A percentile compares a stretch with the other conserved stretches of the same genome.
Evolutionary conservation across 2,888 invertebrate species (phyloP).

Genomic region (Ceriagrion tenellum): DNA sequence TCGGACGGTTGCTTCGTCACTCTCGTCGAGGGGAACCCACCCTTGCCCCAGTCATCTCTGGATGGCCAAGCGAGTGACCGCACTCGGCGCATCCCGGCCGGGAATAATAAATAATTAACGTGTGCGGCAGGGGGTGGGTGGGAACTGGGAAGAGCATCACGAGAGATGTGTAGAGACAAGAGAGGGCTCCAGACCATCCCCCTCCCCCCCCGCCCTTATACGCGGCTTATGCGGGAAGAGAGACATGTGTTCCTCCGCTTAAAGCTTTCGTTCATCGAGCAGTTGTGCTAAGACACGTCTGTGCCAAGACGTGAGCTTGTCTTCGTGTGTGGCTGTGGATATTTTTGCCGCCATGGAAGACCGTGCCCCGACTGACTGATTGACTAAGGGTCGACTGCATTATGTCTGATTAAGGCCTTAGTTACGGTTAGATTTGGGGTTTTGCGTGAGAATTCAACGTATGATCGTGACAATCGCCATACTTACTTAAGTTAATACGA

Average conservation of each 20-base stretch:
- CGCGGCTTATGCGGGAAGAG: background rate
- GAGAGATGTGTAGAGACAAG: background rate
- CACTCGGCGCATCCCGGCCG: background rate
- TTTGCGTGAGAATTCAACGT: too few relatives aligned
- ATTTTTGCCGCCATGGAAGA: background rate
- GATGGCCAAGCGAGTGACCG: background rate
- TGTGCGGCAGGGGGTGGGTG: background rate
- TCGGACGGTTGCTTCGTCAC: too few relatives aligned
- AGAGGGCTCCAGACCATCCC: too few relatives aligned
- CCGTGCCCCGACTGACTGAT: too few relatives aligned
- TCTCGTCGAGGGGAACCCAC: too few relatives aligned
- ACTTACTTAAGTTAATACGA: too few relatives aligned
- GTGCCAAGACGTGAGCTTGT: background rate
- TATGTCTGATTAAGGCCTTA: too few relatives aligned
- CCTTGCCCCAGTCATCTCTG: too few relatives aligned
- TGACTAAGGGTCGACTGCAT: too few relatives aligned
- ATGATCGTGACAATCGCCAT: too few relatives aligned
- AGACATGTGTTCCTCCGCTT: conserved; percentile 27
- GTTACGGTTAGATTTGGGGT: too few relatives aligned
- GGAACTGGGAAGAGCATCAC: background rate
- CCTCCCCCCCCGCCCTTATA: background rate
- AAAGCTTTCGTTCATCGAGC: background rate
- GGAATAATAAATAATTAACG: background rate
- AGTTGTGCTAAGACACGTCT: conserved; percentile 9
- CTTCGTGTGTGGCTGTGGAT: background rate